A percentile compares a stretch with the other conserved stretches of the same genome.
Evolutionary conservation across 2,113 vertebrate genomes (phyloP).

Genomic region (Dissostichus mawsoni): DNA sequence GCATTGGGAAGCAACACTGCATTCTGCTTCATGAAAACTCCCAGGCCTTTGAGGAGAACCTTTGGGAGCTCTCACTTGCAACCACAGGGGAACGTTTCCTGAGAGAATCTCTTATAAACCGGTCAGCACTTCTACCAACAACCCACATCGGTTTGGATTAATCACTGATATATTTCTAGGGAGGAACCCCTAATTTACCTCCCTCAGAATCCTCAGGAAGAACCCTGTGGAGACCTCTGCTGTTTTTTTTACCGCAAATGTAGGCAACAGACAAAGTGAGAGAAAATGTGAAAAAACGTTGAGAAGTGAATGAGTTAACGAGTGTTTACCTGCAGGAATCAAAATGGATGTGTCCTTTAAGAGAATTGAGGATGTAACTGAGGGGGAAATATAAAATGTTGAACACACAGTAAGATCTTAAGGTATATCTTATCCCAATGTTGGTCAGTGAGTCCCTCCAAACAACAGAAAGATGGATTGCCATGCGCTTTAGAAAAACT

Average conservation of each 20-base stretch:
- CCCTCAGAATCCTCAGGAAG: neutral
- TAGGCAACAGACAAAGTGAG: neutral
- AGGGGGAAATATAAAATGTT: too few species aligned
- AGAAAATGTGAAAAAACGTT: neutral
- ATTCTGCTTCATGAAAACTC: neutral
- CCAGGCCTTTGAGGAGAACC: conserved; percentile 1
- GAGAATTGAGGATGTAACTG: neutral
- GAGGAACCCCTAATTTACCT: neutral
- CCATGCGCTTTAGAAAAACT: too few species aligned
- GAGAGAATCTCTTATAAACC: neutral
- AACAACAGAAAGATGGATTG: too few species aligned
- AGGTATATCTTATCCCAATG: too few species aligned
- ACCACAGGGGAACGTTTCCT: neutral
- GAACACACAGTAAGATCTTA: too few species aligned
- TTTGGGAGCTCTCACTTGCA: neutral
- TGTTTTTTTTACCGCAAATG: neutral
- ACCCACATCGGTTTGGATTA: neutral
- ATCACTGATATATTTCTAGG: neutral
- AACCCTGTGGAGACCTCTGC: neutral
- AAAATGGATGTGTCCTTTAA: neutral
- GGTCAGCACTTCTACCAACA: neutral
- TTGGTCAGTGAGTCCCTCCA: too few species aligned
- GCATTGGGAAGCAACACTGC: neutral
- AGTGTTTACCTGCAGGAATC: neutral
- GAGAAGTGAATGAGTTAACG: neutral